Evolutionary conservation across 2,113 vertebrate species (phyloP), one percentile per base, ranked within the genome.

Genomic region (Saguinus midas): DNA sequence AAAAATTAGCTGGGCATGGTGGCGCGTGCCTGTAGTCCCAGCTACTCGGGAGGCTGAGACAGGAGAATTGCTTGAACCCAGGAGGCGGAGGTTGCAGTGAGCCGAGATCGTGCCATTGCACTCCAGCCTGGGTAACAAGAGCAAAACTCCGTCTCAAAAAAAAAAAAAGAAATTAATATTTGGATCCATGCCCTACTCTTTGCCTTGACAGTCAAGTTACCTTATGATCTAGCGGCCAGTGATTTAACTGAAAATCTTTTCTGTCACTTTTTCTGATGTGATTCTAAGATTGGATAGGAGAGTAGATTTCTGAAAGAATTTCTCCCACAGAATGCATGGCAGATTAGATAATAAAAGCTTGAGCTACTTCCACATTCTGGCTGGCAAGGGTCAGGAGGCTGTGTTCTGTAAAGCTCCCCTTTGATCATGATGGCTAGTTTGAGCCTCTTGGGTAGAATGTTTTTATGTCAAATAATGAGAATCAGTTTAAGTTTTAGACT

Each of bases 171-270:
- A 48, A 48, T 48, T 48, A 48, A 48, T 48, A 48, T 48, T 48
- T 96, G 84, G 84, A 81, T 97, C 75, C 25, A 52, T 85, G 57
- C 25, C 64, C 17, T 91, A n/a, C 27, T 57, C 79, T 97, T 73
- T 89, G 45, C 82, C 66, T 79, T 27, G 43, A 17, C 11, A 68
- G 12, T 72, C 45, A 61, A 2, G 43, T 79, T 48, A 50, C 45
- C 16, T 37, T 9, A 18, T n/a, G 21, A 20, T 18, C 5, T 5
- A 35, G 14, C 70, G 57, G 61, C n/a, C 27, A 43, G 20, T n/a
- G 81, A 35, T 50, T 43, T 50, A 57, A 55, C 18, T 29, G 16
- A 58, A 81, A n/a, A n/a, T 37, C 3, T 79, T 73, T 79, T 72
- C 66, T 85, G 35, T n/a, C 25, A 35, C 2, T 57, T 58, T 75